Conservation (phyloP, 2,888 invertebrate genomes). For the Cantharis flavilabris region DNA sequence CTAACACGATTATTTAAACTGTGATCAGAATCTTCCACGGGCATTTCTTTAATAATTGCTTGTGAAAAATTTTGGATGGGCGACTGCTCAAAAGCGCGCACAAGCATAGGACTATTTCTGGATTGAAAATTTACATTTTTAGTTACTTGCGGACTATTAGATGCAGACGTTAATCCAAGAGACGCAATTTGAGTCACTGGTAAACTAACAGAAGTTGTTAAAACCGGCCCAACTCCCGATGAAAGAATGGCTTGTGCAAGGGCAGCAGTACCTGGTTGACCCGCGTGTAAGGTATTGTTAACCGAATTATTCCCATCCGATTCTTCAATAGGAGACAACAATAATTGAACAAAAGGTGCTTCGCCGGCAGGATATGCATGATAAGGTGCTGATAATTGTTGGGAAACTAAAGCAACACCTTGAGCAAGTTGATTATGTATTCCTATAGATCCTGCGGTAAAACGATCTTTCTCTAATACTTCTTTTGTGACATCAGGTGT, state of each 20-base stretch:
- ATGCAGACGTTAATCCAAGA: constrained; percentile 56
- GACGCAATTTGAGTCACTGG: constrained; percentile 66
- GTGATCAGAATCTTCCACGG: constrained; percentile 27
- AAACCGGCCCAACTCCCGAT: constrained; percentile 60
- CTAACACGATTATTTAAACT: constrained; percentile 49
- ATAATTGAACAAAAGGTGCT: constrained; percentile 75
- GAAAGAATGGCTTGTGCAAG: constrained; percentile 79
- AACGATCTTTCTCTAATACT: constrained; percentile 70
- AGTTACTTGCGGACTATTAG: constrained; percentile 56
- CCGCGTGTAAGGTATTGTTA: constrained; percentile 72
- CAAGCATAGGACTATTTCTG: constrained; percentile 39
- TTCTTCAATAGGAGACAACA: constrained; percentile 84
- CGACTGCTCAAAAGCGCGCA: constrained; percentile 35
- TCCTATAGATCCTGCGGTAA: constrained; percentile 54
- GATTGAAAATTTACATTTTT: constrained; percentile 38
- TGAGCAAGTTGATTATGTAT: constrained; percentile 51
- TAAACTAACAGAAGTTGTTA: constrained; percentile 57
- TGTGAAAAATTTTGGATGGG: constrained; percentile 16
- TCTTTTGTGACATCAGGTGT: constrained; percentile 88
- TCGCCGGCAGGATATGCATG: constrained; percentile 58
- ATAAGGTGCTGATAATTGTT: constrained; percentile 59
- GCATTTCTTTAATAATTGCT: constrained; percentile 29
- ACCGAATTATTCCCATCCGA: constrained; percentile 73
- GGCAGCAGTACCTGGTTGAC: constrained; percentile 75
- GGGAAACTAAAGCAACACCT: constrained; percentile 73